A percentile compares a stretch with the other conserved stretches of the same genome.
These are phyloP conservation scores for Macquaria australasica DNA, from an alignment of 2,113 vertebrate genomes.

Conservation along the genomic window DNA sequence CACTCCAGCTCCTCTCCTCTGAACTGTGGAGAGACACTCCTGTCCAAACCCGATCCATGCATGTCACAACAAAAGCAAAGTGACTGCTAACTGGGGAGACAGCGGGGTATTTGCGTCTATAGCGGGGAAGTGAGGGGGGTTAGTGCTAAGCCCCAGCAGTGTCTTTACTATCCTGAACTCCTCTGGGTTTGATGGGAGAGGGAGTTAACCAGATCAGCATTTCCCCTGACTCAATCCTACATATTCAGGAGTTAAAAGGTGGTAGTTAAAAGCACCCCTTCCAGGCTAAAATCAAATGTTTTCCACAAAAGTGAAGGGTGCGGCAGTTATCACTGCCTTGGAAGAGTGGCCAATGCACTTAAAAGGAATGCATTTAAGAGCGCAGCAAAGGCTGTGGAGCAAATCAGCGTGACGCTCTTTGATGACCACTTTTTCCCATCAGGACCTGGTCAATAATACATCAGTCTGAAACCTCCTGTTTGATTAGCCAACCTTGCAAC, in stretches of 20 bases:
- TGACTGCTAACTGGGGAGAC: conserved; percentile 32
- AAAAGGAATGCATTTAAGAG: conserved; percentile 56
- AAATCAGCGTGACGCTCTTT: conserved; percentile 60
- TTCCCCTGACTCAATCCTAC: not conserved
- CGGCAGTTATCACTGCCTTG: conserved; percentile 40
- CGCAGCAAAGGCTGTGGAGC: conserved; percentile 33
- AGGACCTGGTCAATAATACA: conserved; percentile 71
- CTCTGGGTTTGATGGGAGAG: conserved; percentile 11
- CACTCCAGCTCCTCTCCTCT: conserved; percentile 54
- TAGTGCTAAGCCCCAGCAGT: conserved; percentile 16
- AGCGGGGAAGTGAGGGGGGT: conserved; percentile 12
- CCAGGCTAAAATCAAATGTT: conserved; percentile 4
- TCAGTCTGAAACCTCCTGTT: conserved; percentile 54
- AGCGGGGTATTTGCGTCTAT: conserved; percentile 36
- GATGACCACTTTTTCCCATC: conserved; percentile 53
- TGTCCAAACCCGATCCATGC: conserved; percentile 57
- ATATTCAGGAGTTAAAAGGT: conserved; percentile 18
- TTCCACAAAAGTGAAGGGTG: conserved; percentile 6
- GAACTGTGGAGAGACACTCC: conserved; percentile 50
- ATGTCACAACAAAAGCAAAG: conserved; percentile 64
- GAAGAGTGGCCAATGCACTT: conserved; percentile 48
- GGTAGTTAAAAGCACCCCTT: conserved; percentile 9
- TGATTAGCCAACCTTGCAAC: conserved; percentile 61
- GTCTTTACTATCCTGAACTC: not conserved
- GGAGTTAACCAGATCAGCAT: conserved; percentile 22